Evolutionary conservation across 2,888 invertebrate species (phyloP), one percentile per base, ranked within the genome.

Genomic region (Euspilapteryx auroguttella): DNA sequence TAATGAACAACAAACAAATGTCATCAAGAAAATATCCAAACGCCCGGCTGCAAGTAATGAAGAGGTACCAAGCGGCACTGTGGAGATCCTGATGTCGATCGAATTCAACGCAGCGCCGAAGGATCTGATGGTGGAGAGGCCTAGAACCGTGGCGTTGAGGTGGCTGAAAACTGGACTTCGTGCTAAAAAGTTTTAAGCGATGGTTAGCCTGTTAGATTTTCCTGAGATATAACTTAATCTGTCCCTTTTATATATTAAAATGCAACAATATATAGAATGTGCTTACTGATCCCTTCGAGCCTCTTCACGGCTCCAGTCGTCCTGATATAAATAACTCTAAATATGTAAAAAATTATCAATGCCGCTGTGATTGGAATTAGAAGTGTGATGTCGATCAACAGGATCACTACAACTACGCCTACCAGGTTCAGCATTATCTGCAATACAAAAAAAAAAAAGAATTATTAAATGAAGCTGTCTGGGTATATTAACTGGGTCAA

Each of bases 131-230:
- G 91, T 90, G 1, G 87, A 82, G 12, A 93, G 56, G 1, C 93
- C 93, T 39, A 86, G 81, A 3, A 94, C 69, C 1, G 88, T 85
- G 6, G 89, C 85, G 45, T 85, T 88, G 21, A 93, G 64, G 52
- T 92, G 91, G 1, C 87, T 82, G 51, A 89, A 92, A 0, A 93
- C 86, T 1, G 93, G 93, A 45, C 90, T 89, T 31, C 89, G 80
- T 39, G 88, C 91, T 91, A 65, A 29, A 29, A 14, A 8, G 51
- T 5, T n/a, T n/a, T n/a, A n/a, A n/a, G n/a, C n/a, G n/a, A n/a
- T n/a, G n/a, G n/a, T n/a, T n/a, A n/a, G n/a, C n/a, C n/a, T n/a
- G n/a, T n/a, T n/a, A n/a, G n/a, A n/a, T n/a, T n/a, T n/a, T n/a
- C n/a, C n/a, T n/a, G n/a, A n/a, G n/a, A n/a, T n/a, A n/a, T n/a